A percentile compares a stretch with the other conserved stretches of the same genome.
These are phyloP conservation scores for Dromiciops gliroides DNA, from an alignment of 2,113 vertebrate genomes.

Conservation along the genomic window DNA sequence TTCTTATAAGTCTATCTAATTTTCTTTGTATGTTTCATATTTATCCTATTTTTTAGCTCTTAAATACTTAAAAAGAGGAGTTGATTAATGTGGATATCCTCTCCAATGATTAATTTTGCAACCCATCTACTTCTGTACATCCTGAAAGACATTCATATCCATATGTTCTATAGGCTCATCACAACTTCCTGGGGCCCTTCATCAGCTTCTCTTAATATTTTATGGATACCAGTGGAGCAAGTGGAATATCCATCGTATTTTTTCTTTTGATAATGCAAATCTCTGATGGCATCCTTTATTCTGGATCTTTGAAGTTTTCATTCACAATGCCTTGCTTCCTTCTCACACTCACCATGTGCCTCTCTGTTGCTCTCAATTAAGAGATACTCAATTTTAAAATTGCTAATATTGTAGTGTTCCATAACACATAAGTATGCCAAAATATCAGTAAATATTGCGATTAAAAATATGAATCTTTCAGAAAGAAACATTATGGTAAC, in stretches of 20 bases:
- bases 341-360: not conserved
- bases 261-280: not conserved
- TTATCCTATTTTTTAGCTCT: not conserved
- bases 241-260: not conserved
- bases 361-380: not conserved
- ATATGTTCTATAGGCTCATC: not conserved
- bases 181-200: not conserved
- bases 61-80: not conserved
- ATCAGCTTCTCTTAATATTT: not conserved
- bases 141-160: accelerated
- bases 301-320: not conserved
- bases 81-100: not conserved
- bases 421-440: not conserved
- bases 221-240: not conserved
- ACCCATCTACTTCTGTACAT: not conserved
- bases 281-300: not conserved
- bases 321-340: not conserved
- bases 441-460: not conserved
- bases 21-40: not conserved
- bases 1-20: not conserved
- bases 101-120: not conserved
- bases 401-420: not conserved
- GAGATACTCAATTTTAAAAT: not conserved
- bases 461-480: not conserved
- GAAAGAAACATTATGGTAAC: not conserved